Evolutionary conservation across 35 echinoderm and acorn worm species (phyloP), one percentile per base, ranked within the genome.

Genomic region (Antedon bifida): DNA sequence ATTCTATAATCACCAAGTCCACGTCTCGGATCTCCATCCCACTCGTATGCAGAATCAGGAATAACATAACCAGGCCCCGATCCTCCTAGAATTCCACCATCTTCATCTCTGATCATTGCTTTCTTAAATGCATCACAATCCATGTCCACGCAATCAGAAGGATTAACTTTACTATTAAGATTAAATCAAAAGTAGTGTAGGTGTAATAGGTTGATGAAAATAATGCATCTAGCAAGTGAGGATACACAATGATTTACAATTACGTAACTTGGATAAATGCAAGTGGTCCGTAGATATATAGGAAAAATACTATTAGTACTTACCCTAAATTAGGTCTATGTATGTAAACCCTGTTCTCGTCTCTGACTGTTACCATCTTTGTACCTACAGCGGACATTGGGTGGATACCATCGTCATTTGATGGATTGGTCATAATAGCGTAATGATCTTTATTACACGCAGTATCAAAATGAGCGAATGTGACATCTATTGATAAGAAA

Each of bases 111-210:
- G 23, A 87, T 79, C 36, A 87, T 21, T 1, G 55, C 46, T n/a
- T 87, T 87, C 39, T 82, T 81, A 3, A 30, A n/a, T 0, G 36
- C 85, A 77, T 87, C 85, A 82, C 85, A 87, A 29, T 81, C 78
- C 78, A 87, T 81, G 78, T 87, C 85, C 14, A 87, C 85, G 74
- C 85, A 87, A 51, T 87, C 85, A 81, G 77, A 29, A 30, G 85
- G 85, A 55, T 87, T 87, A 19, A 87, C 46, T 12, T 36, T 78
- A 44, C 85, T 81, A 35, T 5, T 29, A 29, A 78, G n/a, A 32
- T 28, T 75, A 16, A 19, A 80, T 38, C 36, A 29, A 39, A 80
- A 36, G 31, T 1, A 46, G 17, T 32, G 29, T 85, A 30, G 23
- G 14, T 35, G 3, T 82, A n/a, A 81, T 16, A 81, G 5, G 5